These are phyloP conservation scores for Lysandra bellargus DNA, from an alignment of 2,888 invertebrate species.

Conservation along the genomic window DNA sequence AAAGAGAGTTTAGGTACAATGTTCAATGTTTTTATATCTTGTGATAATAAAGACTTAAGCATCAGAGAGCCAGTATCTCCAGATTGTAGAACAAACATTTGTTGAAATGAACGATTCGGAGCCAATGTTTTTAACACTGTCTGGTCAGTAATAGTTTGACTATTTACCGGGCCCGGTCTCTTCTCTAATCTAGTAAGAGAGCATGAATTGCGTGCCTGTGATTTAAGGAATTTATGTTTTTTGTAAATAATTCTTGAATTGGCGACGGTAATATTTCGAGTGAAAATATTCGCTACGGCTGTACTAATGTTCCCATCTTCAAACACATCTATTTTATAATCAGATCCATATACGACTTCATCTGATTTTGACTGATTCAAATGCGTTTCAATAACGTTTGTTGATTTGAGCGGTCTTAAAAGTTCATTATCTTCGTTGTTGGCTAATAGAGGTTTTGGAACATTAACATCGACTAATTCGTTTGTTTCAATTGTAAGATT, in stretches of 20 bases:
- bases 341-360: constrained; percentile 49
- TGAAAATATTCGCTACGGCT: constrained; percentile 48
- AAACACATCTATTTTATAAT: constrained; percentile 52
- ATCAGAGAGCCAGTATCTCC: constrained; percentile 59
- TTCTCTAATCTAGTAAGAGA: constrained; percentile 51
- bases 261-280: background rate
- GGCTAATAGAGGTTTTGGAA: background rate
- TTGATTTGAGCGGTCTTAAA: constrained; percentile 37
- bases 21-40: constrained; percentile 45
- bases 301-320: constrained; percentile 55
- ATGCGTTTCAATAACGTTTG: constrained; percentile 40
- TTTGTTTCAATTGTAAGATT: constrained; percentile 40
- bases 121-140: constrained; percentile 60
- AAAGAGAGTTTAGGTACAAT: constrained; percentile 47
- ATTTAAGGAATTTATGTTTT: constrained; percentile 36
- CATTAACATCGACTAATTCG: background rate
- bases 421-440: constrained; percentile 49
- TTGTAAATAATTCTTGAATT: constrained; percentile 32
- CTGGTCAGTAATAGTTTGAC: constrained; percentile 57
- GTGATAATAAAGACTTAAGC: constrained; percentile 52
- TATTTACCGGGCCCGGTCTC: constrained; percentile 50
- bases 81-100: constrained; percentile 56
- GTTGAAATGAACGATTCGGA: constrained; percentile 60
- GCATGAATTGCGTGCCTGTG: constrained; percentile 37
- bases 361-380: constrained; percentile 43